Percentiles rank a stretch among this genome's conserved stretches.
Evolutionary conservation across 1,140 invertebrate species (phyloP).

Genomic region (Heterodera schachtii): DNA sequence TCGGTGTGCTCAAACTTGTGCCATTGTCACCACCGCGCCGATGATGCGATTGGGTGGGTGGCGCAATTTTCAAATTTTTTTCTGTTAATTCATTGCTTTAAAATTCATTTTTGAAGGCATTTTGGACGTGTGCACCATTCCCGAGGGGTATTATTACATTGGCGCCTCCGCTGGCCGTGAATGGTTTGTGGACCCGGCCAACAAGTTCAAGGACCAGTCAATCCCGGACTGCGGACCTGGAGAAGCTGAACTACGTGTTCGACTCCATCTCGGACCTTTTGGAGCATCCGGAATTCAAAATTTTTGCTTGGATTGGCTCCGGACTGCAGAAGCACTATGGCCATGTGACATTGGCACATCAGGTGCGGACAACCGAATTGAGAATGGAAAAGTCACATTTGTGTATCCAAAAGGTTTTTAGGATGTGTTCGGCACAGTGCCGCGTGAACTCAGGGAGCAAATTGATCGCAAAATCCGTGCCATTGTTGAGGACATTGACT

Average conservation of each 20-base stretch:
- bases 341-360: conserved; percentile 62
- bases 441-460: conserved; percentile 32
- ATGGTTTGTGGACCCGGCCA: conserved; percentile 63
- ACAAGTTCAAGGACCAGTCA: conserved; percentile 65
- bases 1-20: conserved; percentile 65
- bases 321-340: conserved; percentile 65
- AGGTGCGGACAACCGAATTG: conserved; percentile 27
- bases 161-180: conserved; percentile 63
- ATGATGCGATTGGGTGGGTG: conserved; percentile 60
- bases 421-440: conserved; percentile 56
- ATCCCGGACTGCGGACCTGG: conserved; percentile 59
- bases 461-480: conserved; percentile 50
- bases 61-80: conserved; percentile 14
- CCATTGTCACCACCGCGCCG: conserved; percentile 64
- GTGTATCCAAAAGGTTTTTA: neutral
- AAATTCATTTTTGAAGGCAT: conserved; percentile 22
- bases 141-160: conserved; percentile 65
- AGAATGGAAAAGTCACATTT: no score
- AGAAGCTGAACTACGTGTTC: conserved; percentile 59
- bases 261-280: conserved; percentile 52
- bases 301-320: conserved; percentile 63
- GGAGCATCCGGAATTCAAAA: conserved; percentile 60
- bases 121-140: conserved; percentile 63
- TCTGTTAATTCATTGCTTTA: no score
- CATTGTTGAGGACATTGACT: conserved; percentile 59